These are phyloP conservation scores for Thelaira solivaga DNA, from an alignment of 2,888 invertebrate species.

Conservation along the genomic window DNA sequence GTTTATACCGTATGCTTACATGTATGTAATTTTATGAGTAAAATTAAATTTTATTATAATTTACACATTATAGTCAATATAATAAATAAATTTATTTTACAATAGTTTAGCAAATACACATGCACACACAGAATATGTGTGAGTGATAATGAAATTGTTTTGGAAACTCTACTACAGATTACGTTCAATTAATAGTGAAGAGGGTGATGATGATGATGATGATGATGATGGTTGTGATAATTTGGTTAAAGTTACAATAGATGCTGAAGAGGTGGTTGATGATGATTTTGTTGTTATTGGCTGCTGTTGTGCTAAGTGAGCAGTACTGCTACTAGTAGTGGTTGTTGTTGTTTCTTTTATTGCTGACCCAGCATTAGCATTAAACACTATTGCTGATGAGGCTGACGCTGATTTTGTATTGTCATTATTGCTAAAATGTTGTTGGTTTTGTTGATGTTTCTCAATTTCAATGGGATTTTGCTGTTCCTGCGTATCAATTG, in stretches of 20 bases:
- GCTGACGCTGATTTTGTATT: no score
- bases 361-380: neutral
- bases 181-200: constrained; percentile 29
- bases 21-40: no score
- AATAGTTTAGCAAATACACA: constrained; percentile 33
- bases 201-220: constrained; percentile 17
- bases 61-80: no score
- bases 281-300: constrained; percentile 8
- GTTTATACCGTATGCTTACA: no score
- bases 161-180: constrained; percentile 57
- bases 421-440: constrained; percentile 21
- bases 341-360: constrained; percentile 27
- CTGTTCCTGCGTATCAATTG: constrained; percentile 34
- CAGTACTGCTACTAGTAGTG: constrained; percentile 18
- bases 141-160: constrained; percentile 27
- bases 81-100: constrained; percentile 41
- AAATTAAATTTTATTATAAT: no score
- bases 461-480: constrained; percentile 32
- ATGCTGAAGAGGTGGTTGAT: neutral
- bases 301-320: constrained; percentile 22
- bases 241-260: constrained; percentile 23
- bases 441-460: constrained; percentile 28
- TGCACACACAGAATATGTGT: no score
- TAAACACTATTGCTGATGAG: constrained; percentile 28
- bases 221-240: constrained; percentile 29